Evolutionary conservation across 2,113 vertebrate genomes (phyloP), one percentile per base, ranked within the genome.

Genomic region (Sander vitreus): DNA sequence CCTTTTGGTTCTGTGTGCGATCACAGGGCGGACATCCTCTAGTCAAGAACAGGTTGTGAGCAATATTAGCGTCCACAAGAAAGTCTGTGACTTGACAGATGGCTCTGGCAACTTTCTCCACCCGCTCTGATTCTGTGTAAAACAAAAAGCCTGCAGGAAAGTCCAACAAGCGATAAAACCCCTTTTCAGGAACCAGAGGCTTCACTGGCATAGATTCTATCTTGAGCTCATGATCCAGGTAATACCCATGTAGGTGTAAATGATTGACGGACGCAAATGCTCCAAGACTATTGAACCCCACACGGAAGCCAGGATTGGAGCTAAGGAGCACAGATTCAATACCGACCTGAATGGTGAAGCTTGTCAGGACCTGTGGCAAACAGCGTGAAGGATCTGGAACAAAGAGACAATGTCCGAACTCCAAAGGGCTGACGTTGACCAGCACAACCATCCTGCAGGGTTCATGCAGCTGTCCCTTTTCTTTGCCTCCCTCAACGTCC

Each of bases 211-310:
- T 91, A 0, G 90, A 84, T 83, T 99, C 97, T 30, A 98, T 86
- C 0, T 86, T 92, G 58, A 99, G 93, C 59, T 95, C 69, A 6
- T 91, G 89, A 9, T 87, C 43, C 76, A 99, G 81, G 88, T 98
- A 99, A 78, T 97, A 96, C 15, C 95, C 96, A 13, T 99, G 98
- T 2, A 99, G 90, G 76, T 99, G 98, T 13, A 98, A 91, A 75
- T 98, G 98, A 91, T 99, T 99, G 55, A 99, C 96, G 0, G 98
- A 99, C 21, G 98, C 97, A 87, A 96, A 95, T 4, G 93, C 98
- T 0, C 97, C 97, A 3, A 99, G 95, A 80, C 98, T 97, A 91
- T 99, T 99, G 88, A 99, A 99, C 2, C 97, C 98, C 0, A 98
- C 91, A 0, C 96, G 92, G 88, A 98, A 97, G n/a, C 95, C 95